Conservation (phyloP, 1,140 invertebrate genomes). For the Ditylenchus dipsaci region DNA sequence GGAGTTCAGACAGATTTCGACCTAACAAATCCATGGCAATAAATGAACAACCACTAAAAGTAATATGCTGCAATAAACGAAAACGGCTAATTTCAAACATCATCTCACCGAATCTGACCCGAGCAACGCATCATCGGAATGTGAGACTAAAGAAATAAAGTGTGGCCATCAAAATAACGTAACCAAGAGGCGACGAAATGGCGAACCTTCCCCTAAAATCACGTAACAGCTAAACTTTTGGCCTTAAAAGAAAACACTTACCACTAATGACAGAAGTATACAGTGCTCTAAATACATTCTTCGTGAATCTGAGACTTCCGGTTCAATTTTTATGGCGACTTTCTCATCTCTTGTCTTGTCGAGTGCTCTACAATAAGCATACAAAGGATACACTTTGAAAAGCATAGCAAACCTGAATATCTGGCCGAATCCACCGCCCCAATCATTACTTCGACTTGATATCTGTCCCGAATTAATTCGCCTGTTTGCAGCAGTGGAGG, state of each 20-base stretch:
- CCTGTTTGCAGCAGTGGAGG: constrained; percentile 9
- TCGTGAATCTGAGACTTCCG: neutral
- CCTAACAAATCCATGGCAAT: constrained; percentile 15
- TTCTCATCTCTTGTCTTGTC: constrained; percentile 11
- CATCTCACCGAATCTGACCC: constrained; percentile 3
- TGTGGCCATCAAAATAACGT: neutral
- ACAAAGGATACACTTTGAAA: neutral
- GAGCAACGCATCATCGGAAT: constrained; percentile 13
- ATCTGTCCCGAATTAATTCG: neutral
- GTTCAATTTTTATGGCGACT: constrained; percentile 19
- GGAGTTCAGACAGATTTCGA: constrained; percentile 19
- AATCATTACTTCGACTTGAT: constrained; percentile 9
- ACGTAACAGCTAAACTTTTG: neutral
- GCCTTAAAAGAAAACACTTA: neutral
- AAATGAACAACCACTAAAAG: constrained; percentile 3
- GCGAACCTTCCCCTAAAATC: neutral
- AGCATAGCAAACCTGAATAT: constrained; percentile 15
- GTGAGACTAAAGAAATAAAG: constrained; percentile 7
- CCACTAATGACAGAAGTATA: constrained; percentile 4
- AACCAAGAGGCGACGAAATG: neutral
- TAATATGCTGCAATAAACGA: too few species aligned
- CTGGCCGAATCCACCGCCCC: constrained; percentile 19
- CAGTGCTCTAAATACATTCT: constrained; percentile 12
- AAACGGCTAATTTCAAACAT: too few species aligned
- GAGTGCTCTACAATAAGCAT: constrained; percentile 3